These are phyloP conservation scores for Therioaphis trifolii DNA, from an alignment of 2,888 invertebrate species.

Conservation along the genomic window DNA sequence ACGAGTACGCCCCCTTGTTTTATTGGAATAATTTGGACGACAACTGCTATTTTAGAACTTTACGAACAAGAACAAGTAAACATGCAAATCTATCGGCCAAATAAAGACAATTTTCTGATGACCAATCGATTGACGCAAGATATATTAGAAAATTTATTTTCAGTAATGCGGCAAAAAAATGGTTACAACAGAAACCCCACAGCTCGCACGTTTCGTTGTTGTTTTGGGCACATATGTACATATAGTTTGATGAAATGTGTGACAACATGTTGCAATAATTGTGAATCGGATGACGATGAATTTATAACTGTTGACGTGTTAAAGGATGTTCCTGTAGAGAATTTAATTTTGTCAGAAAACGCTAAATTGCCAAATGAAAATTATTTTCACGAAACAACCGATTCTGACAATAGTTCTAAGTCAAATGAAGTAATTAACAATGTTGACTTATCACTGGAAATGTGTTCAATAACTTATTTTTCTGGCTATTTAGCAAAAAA, in stretches of 20 bases:
- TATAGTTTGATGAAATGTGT: too few relatives aligned
- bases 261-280: too few relatives aligned
- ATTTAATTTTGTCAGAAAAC: not conserved
- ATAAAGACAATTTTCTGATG: too few relatives aligned
- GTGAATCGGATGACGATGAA: too few relatives aligned
- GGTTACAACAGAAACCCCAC: too few relatives aligned
- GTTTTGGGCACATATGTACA: too few relatives aligned
- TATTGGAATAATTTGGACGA: conserved; percentile 65
- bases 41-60: conserved; percentile 65
- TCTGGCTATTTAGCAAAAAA: conserved; percentile 23
- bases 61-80: conserved; percentile 64
- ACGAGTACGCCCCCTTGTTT: conserved; percentile 65
- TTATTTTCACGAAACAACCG: not conserved
- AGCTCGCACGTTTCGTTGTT: too few relatives aligned
- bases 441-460: not conserved
- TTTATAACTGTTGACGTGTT: too few relatives aligned
- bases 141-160: too few relatives aligned
- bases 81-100: conserved; percentile 54
- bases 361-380: conserved; percentile 1
- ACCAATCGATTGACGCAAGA: too few relatives aligned
- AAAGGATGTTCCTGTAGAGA: not conserved
- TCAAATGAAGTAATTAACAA: not conserved
- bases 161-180: too few relatives aligned
- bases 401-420: not conserved
- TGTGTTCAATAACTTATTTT: conserved; percentile 17